A percentile compares a stretch with the other conserved stretches of the same genome.
These are phyloP conservation scores for Drosophila orena DNA, from an alignment of 1,140 invertebrate species.

Conservation along the genomic window DNA sequence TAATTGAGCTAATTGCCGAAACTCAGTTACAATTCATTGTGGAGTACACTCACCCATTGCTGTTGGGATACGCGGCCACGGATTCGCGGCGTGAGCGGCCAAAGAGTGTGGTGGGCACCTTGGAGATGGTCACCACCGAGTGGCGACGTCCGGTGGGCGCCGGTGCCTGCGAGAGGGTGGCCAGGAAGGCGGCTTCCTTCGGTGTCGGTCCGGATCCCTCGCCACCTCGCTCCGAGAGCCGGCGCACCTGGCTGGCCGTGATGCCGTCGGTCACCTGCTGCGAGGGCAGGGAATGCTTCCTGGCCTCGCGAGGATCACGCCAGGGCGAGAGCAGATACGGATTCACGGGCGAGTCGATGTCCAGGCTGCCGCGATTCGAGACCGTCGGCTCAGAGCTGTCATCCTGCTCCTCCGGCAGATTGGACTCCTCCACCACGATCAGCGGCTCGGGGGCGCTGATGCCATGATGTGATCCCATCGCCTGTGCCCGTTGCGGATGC, in stretches of 20 bases:
- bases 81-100: conserved; percentile 91
- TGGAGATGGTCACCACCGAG: conserved; percentile 93
- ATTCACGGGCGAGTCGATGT: conserved; percentile 91
- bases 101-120: conserved; percentile 90
- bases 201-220: conserved; percentile 89
- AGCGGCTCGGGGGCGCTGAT: conserved; percentile 87
- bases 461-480: conserved; percentile 53
- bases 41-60: conserved; percentile 70
- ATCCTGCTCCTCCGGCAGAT: conserved; percentile 88
- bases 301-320: conserved; percentile 88
- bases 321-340: conserved; percentile 92
- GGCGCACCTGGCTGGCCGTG: conserved; percentile 92
- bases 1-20: too few relatives aligned
- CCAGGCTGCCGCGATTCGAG: conserved; percentile 87
- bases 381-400: conserved; percentile 85
- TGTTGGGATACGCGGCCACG: conserved; percentile 90
- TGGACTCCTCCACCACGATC: conserved; percentile 92
- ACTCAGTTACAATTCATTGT: too few relatives aligned
- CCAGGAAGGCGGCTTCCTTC: conserved; percentile 91
- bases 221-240: conserved; percentile 91
- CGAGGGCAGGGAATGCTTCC: conserved; percentile 92
- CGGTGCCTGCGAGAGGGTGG: conserved; percentile 91
- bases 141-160: conserved; percentile 91
- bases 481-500: conserved; percentile 18
- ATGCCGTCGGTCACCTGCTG: conserved; percentile 93